These are phyloP conservation scores for Mungos mungo DNA, from an alignment of 2,113 vertebrate species.

Conservation along the genomic window DNA sequence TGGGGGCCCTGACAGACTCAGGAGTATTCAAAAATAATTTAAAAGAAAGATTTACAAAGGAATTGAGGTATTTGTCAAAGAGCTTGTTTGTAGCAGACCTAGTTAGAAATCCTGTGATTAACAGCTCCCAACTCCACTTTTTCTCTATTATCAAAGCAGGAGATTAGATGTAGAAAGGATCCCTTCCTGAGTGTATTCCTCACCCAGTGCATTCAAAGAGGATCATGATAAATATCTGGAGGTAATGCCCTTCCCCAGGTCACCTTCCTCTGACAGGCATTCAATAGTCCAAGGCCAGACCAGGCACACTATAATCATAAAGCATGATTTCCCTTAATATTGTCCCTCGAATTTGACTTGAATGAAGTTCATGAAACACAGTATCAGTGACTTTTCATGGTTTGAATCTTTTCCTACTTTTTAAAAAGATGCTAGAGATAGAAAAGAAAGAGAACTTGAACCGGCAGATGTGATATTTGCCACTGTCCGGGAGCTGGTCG, in stretches of 20 bases:
- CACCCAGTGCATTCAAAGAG: background rate
- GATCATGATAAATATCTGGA: background rate
- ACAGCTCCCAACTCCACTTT: background rate
- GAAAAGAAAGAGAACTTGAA: background rate
- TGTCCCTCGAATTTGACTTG: background rate
- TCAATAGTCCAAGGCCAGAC: background rate
- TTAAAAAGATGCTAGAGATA: background rate
- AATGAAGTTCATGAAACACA: background rate
- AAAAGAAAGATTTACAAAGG: background rate
- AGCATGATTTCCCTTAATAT: background rate
- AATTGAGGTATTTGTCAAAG: background rate
- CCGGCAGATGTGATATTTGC: slow-evolving; percentile 93
- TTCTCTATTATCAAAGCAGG: background rate
- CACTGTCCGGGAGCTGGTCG: slow-evolving; percentile 89
- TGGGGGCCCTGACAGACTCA: background rate
- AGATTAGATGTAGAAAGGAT: background rate
- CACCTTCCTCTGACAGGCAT: background rate
- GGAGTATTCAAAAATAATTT: background rate
- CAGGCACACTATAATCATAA: background rate
- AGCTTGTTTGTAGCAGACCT: background rate
- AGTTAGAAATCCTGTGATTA: background rate
- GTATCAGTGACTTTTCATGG: background rate
- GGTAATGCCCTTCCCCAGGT: fast-evolving
- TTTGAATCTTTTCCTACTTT: background rate
- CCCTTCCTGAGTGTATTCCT: background rate